These are phyloP conservation scores for Mesocentrotus franciscanus DNA, from an alignment of 53 echinoderm and acorn worm genomes.

Conservation along the genomic window DNA sequence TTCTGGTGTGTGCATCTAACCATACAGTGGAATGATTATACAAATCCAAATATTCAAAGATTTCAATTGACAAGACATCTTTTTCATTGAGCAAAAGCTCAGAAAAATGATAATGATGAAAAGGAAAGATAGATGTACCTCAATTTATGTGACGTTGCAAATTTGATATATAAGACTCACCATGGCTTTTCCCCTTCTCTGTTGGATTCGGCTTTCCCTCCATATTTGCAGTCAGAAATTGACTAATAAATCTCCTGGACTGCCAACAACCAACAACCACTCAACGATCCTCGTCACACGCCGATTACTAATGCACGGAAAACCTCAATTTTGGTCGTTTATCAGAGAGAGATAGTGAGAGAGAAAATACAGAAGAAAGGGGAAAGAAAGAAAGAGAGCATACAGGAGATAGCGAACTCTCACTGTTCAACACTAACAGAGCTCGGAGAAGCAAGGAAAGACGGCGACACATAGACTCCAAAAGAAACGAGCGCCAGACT, in stretches of 20 bases:
- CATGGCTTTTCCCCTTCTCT: conserved; percentile 25
- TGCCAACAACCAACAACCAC: not conserved
- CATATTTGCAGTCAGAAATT: conserved; percentile 27
- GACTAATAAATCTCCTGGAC: conserved; percentile 32
- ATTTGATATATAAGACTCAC: not conserved
- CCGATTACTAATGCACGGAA: conserved; percentile 39
- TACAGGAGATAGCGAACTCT: not conserved
- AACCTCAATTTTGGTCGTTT: conserved; percentile 48
- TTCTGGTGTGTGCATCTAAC: too few relatives aligned
- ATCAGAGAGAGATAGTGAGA: not conserved
- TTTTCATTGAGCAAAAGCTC: not conserved
- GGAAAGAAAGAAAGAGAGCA: not conserved
- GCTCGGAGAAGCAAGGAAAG: not conserved
- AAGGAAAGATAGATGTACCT: not conserved
- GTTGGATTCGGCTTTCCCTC: conserved; percentile 10
- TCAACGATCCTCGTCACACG: not conserved
- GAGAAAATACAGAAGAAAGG: not conserved
- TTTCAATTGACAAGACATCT: not conserved
- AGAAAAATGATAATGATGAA: not conserved
- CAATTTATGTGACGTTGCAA: not conserved
- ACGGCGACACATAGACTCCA: conserved; percentile 13
- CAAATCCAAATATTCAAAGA: not conserved
- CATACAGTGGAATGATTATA: too few relatives aligned
- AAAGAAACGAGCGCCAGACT: conserved; percentile 4
- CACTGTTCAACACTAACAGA: not conserved